A percentile compares a stretch with the other conserved stretches of the same genome.
These are phyloP conservation scores for Tanypteryx hageni DNA, from an alignment of 2,888 invertebrate genomes.

Conservation along the genomic window DNA sequence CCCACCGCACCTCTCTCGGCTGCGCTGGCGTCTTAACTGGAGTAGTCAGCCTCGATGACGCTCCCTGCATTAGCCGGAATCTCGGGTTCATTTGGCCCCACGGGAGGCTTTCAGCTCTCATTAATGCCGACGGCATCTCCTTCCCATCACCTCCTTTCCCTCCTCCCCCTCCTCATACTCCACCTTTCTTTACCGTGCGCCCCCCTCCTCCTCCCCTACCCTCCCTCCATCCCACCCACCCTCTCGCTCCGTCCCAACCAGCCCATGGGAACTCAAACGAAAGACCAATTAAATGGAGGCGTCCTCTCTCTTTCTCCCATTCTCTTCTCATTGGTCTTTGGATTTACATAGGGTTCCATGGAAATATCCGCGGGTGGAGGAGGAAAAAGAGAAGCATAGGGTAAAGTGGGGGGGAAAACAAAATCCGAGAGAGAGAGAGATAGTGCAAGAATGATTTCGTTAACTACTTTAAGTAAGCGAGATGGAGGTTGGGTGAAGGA, in stretches of 20 bases:
- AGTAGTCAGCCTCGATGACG: conserved; percentile 62
- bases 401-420: conserved; percentile 5
- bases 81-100: conserved; percentile 61
- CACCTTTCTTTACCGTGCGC: neutral
- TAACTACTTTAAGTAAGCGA: conserved; percentile 37
- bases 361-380: neutral
- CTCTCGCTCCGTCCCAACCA: neutral
- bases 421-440: conserved; percentile 17
- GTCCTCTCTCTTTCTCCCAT: conserved; percentile 45
- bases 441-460: conserved; percentile 54
- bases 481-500: neutral
- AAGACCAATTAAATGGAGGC: conserved; percentile 63
- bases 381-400: neutral
- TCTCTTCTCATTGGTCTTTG: neutral
- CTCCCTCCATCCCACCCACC: neutral
- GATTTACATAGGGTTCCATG: conserved; percentile 51
- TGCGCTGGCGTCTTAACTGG: conserved; percentile 58
- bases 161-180: neutral
- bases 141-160: neutral
- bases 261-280: conserved; percentile 63
- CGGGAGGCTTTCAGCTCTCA: conserved; percentile 64
- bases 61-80: conserved; percentile 62
- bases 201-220: neutral
- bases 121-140: conserved; percentile 59
- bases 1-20: neutral